Evolutionary conservation across 2,888 invertebrate species (phyloP).

Genomic region (Saturnia pavonia): DNA sequence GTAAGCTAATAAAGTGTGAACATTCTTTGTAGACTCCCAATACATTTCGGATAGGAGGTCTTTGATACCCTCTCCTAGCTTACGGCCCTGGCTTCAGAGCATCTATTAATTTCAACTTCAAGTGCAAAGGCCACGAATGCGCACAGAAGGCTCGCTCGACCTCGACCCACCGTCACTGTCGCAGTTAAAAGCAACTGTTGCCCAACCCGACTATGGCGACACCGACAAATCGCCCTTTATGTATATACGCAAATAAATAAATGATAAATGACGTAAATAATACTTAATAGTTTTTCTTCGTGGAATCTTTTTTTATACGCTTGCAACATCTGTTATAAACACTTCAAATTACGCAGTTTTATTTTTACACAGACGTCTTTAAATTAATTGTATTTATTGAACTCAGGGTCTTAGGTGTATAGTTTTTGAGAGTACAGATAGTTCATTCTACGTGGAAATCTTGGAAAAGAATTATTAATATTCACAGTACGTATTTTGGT

Average conservation of each 20-base stretch:
- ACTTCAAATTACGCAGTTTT: constrained; percentile 3
- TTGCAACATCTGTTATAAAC: not conserved
- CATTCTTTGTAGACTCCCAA: too few relatives aligned
- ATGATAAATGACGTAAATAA: constrained; percentile 8
- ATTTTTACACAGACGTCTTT: constrained; percentile 1
- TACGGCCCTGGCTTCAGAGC: not conserved
- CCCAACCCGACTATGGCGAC: constrained; percentile 5
- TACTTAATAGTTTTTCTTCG: not conserved
- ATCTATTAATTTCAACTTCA: not conserved
- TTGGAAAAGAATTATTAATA: too few relatives aligned
- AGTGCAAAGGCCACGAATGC: not conserved
- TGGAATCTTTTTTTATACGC: constrained; percentile 6
- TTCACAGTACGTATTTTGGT: too few relatives aligned
- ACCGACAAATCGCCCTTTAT: constrained; percentile 9
- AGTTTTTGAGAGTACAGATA: not conserved
- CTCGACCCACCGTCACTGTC: constrained; percentile 12
- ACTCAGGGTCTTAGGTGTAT: not conserved
- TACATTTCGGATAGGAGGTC: too few relatives aligned
- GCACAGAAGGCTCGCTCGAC: not conserved
- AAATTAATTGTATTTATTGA: constrained; percentile 10
- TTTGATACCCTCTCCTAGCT: not conserved
- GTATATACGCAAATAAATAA: constrained; percentile 13
- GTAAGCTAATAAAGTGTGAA: too few relatives aligned
- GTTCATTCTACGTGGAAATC: not conserved
- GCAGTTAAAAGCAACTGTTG: not conserved